Evolutionary conservation across 2,113 vertebrate species (phyloP), one percentile per base, ranked within the genome.

Genomic region (Passerina amoena): DNA sequence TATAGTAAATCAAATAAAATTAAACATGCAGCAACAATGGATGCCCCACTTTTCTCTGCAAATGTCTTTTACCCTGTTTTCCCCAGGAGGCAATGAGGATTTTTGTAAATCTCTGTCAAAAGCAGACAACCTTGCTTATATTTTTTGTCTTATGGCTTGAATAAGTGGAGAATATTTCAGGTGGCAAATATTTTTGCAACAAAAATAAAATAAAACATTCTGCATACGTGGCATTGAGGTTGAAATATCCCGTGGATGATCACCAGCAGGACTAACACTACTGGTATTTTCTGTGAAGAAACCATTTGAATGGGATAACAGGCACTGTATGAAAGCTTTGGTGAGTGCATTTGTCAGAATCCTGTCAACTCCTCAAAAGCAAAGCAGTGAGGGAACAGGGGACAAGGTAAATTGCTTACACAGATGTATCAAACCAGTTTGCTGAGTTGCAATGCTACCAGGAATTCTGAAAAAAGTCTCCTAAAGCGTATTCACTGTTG

Each of bases 1-100:
- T 78, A 83, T 63, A 92, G 88, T 86, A 93, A 95, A 92, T 88
- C 76, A 94, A 97, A 96, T 88, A 93, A 94, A 94, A 96, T 92
- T 63, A 95, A 92, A 94, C 86, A 95, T 61, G 86, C 65, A 88
- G 38, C 54, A 93, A 91, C 88, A 86, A 73, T 86, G 84, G 86
- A 86, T 96, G 90, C 37, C 90, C 95, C 95, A 93, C 61, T 90
- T 94, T 91, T 79, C 76, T 66, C 91, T 86, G 68, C 71, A 80
- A 83, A 69, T 45, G 50, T 72, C 17, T 88, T 87, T 81, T 71
- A 70, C 48, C 38, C 64, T 53, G 47, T 78, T 88, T 83, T 65
- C 10, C 51, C 24, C 33, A 61, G 48, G 44, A 90, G n/a, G 57
- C 65, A 61, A 40, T 22, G 22, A 95, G 17, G 47, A 48, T 79